A percentile compares a stretch with the other conserved stretches of the same genome.
These are phyloP conservation scores for Oscheius sp. DNA, from an alignment of 2,888 invertebrate genomes.

Conservation along the genomic window DNA sequence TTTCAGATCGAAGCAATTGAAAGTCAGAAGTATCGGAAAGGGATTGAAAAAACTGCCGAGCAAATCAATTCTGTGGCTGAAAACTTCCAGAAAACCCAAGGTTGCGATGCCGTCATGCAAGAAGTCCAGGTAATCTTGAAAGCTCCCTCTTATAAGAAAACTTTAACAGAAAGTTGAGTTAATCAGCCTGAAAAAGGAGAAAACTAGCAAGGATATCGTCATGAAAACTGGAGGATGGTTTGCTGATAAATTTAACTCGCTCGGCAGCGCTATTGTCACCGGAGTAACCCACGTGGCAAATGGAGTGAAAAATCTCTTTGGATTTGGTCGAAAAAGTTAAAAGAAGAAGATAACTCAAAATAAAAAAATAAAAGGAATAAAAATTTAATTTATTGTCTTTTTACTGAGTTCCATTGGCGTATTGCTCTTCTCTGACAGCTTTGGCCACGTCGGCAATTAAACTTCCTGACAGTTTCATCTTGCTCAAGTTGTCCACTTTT, in stretches of 20 bases:
- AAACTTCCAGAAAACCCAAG: neutral
- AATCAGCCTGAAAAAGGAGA: neutral
- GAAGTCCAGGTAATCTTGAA: neutral
- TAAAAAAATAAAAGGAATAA: no score
- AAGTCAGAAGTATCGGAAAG: neutral
- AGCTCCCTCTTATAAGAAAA: neutral
- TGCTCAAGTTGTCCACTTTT: neutral
- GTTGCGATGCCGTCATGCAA: neutral
- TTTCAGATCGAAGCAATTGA: constrained; percentile 13
- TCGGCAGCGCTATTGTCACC: no score
- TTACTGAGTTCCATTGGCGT: no score
- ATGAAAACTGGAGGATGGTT: no score
- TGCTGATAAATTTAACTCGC: no score
- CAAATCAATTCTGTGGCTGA: neutral
- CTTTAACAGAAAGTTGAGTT: neutral
- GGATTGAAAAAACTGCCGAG: neutral
- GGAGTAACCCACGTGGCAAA: no score
- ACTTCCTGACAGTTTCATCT: constrained; percentile 7
- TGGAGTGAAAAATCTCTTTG: no score
- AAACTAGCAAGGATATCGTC: no score
- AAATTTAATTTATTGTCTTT: no score
- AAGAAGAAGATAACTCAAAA: no score
- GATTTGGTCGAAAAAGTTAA: no score
- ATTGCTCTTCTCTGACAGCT: neutral
- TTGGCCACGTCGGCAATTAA: constrained; percentile 2